Conservation (phyloP, 2,888 invertebrate species). For the Zhuqinia jingwanae region DNA sequence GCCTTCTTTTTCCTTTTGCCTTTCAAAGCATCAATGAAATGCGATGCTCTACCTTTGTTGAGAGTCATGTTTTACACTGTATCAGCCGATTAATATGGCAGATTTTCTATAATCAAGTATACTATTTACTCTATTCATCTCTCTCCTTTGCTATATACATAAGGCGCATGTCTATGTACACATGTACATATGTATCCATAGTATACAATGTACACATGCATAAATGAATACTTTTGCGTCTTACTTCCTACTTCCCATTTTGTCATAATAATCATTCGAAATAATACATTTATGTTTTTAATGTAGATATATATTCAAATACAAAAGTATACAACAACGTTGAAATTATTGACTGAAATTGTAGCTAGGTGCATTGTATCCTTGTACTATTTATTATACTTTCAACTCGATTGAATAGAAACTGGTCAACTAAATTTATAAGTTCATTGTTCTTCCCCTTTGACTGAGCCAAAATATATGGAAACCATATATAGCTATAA, state of each 20-base stretch:
- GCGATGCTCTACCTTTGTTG: slow-evolving; percentile 18
- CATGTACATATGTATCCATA: neutral
- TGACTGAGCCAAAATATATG: no score
- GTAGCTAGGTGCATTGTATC: no score
- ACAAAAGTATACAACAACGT: no score
- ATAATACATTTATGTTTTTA: no score
- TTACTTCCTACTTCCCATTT: neutral
- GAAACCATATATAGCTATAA: no score
- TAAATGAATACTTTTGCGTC: neutral
- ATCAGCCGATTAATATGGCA: neutral
- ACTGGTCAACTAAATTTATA: no score
- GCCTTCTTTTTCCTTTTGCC: neutral
- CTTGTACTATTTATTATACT: no score
- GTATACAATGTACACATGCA: neutral
- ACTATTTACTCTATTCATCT: neutral
- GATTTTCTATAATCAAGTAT: neutral
- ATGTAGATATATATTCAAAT: no score
- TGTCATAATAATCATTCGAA: no score
- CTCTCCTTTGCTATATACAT: neutral
- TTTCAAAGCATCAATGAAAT: slow-evolving; percentile 4
- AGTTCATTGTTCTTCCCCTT: neutral
- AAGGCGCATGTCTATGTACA: no score
- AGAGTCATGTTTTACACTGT: slow-evolving; percentile 1
- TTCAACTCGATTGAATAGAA: no score
- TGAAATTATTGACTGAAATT: no score